Percentiles rank a stretch among this genome's conserved stretches.
Evolutionary conservation across 2,888 invertebrate genomes (phyloP).

Genomic region (Melanostoma mellinum): DNA sequence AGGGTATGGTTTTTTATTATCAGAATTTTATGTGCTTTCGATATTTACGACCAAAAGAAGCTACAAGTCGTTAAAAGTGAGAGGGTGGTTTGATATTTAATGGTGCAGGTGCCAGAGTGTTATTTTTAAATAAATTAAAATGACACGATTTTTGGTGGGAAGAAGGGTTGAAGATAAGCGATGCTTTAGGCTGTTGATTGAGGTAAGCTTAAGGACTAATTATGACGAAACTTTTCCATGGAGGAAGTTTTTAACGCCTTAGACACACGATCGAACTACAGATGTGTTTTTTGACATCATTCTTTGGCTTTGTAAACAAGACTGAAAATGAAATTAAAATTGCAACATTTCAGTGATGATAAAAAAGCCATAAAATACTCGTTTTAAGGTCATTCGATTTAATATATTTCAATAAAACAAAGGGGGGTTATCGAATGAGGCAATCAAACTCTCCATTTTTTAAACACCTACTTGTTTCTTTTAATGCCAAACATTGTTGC

Average conservation of each 20-base stretch:
- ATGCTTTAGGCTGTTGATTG: too few species aligned
- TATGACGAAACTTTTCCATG: too few species aligned
- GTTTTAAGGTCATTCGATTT: neutral
- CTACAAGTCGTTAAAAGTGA: slow-evolving; percentile 13
- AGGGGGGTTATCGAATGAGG: neutral
- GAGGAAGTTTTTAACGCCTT: too few species aligned
- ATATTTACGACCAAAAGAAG: slow-evolving; percentile 26
- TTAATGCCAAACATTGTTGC: too few species aligned
- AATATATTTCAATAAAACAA: slow-evolving; percentile 1
- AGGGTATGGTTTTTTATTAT: neutral
- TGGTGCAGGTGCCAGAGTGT: too few species aligned
- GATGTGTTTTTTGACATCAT: too few species aligned
- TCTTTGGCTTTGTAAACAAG: too few species aligned
- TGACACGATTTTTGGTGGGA: too few species aligned
- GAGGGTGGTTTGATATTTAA: slow-evolving; percentile 5
- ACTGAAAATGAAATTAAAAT: neutral
- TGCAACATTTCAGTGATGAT: neutral
- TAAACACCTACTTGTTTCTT: neutral
- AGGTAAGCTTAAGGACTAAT: too few species aligned
- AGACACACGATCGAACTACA: too few species aligned
- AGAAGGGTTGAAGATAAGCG: too few species aligned
- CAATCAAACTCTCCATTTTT: neutral
- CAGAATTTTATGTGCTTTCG: slow-evolving; percentile 13
- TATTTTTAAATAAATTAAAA: neutral
- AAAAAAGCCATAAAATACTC: neutral